Conservation (phyloP, 30 jellyfish, hydroid and myxozoan species). For the Pelagia noctiluca region DNA sequence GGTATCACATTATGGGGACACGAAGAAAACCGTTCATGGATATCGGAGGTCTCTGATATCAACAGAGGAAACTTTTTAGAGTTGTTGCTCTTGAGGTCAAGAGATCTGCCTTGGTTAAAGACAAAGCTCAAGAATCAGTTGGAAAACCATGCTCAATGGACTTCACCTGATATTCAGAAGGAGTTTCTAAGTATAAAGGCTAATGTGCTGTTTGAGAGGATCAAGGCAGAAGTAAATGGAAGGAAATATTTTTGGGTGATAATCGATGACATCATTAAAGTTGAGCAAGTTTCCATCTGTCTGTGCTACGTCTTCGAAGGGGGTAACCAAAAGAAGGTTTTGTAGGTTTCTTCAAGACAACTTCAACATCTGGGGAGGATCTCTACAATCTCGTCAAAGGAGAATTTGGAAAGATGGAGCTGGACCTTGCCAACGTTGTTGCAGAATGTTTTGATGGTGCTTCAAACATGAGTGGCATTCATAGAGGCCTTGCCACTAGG, state of each 20-base stretch:
- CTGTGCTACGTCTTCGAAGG: constrained; percentile 30
- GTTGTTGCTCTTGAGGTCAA: constrained; percentile 42
- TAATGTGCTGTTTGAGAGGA: constrained; percentile 13
- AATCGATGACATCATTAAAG: constrained; percentile 41
- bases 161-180: constrained; percentile 50
- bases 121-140: constrained; percentile 44
- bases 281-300: constrained; percentile 55
- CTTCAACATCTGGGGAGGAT: constrained; percentile 20
- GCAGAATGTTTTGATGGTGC: constrained; percentile 55
- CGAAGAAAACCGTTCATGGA: constrained; percentile 15
- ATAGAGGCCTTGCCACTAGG: constrained; percentile 62
- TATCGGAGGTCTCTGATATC: constrained; percentile 42
- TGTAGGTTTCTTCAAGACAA: constrained; percentile 42
- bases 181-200: constrained; percentile 50
- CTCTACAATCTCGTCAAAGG: constrained; percentile 31
- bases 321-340: constrained; percentile 28
- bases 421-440: constrained; percentile 24
- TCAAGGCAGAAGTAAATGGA: constrained; percentile 18
- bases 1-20: constrained; percentile 43
- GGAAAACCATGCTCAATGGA: constrained; percentile 58
- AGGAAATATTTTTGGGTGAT: not conserved
- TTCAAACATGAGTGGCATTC: constrained; percentile 60
- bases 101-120: constrained; percentile 63
- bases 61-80: constrained; percentile 61
- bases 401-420: not conserved